Conservation (phyloP, 2,797 vertebrate genomes). For the Chiloscyllium punctatum region DNA sequence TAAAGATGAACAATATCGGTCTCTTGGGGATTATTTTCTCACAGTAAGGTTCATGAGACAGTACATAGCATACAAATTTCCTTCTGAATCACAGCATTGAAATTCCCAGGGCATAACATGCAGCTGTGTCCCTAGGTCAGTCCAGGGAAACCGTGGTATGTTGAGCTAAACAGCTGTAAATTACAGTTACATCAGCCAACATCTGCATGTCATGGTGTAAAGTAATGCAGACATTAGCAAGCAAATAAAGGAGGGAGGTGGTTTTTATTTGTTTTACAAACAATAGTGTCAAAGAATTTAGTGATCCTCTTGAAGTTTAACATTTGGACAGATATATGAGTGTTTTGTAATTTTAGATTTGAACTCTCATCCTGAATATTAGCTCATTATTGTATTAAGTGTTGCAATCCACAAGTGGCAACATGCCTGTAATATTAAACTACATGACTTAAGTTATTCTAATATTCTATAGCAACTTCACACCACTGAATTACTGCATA, state of each 20-base stretch:
- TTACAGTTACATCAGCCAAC: conserved; percentile 4
- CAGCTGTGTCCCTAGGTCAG: not conserved
- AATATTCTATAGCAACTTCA: not conserved
- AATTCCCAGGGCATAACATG: not conserved
- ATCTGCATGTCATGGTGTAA: not conserved
- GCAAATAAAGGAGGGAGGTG: not conserved
- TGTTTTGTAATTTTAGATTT: not conserved
- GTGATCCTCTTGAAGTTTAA: not conserved
- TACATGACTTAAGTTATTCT: not conserved
- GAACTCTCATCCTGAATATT: not conserved
- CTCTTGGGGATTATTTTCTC: not conserved
- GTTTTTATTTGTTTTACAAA: not conserved
- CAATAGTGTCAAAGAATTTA: not conserved
- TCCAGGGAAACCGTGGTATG: conserved; percentile 15
- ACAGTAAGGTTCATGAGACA: not conserved
- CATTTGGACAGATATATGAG: not conserved
- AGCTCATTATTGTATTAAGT: not conserved
- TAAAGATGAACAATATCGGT: not conserved
- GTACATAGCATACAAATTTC: not conserved
- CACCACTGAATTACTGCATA: not conserved
- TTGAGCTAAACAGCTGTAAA: not conserved
- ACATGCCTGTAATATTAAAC: not conserved
- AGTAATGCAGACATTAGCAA: too few species aligned
- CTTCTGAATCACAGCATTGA: conserved; percentile 25
- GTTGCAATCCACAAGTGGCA: not conserved